Evolutionary conservation across 2,113 vertebrate species (phyloP).

Genomic region (Pedionomus torquatus): DNA sequence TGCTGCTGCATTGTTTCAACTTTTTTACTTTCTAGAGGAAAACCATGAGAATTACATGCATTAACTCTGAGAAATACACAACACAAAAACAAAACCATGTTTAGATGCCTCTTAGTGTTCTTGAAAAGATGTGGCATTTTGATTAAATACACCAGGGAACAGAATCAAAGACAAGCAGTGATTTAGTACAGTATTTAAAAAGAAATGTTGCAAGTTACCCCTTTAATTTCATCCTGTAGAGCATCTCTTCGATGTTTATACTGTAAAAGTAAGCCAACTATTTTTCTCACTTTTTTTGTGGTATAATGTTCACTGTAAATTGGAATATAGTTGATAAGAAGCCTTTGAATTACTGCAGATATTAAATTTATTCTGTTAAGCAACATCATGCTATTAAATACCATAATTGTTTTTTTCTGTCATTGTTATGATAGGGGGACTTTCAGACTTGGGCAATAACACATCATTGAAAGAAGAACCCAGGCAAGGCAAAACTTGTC

Average conservation of each 20-base stretch:
- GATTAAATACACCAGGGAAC: background rate
- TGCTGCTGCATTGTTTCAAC: background rate
- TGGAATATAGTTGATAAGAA: conserved; percentile 37
- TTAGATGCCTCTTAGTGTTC: background rate
- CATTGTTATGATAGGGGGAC: conserved; percentile 78
- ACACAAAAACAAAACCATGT: background rate
- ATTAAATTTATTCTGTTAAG: background rate
- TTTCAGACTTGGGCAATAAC: conserved; percentile 89
- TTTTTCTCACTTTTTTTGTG: background rate
- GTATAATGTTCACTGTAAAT: conserved; percentile 27
- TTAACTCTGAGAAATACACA: background rate
- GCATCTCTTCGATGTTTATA: background rate
- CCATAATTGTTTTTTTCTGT: background rate
- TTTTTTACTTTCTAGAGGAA: background rate
- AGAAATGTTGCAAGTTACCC: background rate
- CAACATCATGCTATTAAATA: conserved; percentile 14
- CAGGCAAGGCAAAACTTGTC: conserved; percentile 77
- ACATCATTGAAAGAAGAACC: conserved; percentile 90
- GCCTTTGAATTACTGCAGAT: background rate
- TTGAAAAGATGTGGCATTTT: background rate
- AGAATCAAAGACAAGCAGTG: background rate
- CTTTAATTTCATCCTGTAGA: conserved; percentile 11
- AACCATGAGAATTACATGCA: background rate
- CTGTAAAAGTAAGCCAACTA: background rate
- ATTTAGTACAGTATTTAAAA: background rate